Base-by-base conservation (phyloP, 2,113 vertebrate species). In the Rhinolophus ferrumequinum region DNA sequence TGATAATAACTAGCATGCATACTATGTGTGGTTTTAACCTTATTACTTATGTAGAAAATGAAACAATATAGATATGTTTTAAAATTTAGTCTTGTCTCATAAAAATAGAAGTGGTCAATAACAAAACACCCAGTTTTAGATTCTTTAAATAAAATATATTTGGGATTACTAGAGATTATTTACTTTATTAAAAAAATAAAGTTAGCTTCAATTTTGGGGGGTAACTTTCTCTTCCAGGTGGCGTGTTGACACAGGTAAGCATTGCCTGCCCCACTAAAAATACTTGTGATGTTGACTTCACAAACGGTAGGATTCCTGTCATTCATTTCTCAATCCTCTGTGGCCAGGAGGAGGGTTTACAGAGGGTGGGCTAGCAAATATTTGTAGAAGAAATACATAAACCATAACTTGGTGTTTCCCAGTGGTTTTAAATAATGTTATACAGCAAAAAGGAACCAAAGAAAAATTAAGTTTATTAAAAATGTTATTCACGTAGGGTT, bases 161-260 rank as follows among this genome's bases (percentile, higher is more conserved):
- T 92, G 10, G 2, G 3, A 38, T 80, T 88, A 77, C 41, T 76
- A 92, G 22, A 83, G 52, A 52, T 69, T 79, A 79, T 50, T 70
- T 54, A 50, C 26, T 93, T 62, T 76, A 60, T 91, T 67, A 38
- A 85, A 94, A 82, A 96, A 76, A 56, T 64, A 50, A 83, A 80
- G 14, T 80, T 70, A 77, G 1, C 28, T 72, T 41, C 66, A 60
- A 21, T 26, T 41, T 66, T 66, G 33, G 13, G 28, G 24, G 62
- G 11, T 62, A 28, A 85, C 54, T 60, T 90, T 94, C 18, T 72
- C 24, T 5, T 84, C 60, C 15, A 76, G 3, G 58, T 93, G 56
- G 19, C 33, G 47, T 54, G 3, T 26, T 67, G 33, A 52, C 28
- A 28, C 8, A 64, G 28, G 9, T 91, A 58, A 85, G 52, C 8